Evolutionary conservation across 1,140 invertebrate genomes (phyloP).

Genomic region (Mizuhopecten yessoensis): DNA sequence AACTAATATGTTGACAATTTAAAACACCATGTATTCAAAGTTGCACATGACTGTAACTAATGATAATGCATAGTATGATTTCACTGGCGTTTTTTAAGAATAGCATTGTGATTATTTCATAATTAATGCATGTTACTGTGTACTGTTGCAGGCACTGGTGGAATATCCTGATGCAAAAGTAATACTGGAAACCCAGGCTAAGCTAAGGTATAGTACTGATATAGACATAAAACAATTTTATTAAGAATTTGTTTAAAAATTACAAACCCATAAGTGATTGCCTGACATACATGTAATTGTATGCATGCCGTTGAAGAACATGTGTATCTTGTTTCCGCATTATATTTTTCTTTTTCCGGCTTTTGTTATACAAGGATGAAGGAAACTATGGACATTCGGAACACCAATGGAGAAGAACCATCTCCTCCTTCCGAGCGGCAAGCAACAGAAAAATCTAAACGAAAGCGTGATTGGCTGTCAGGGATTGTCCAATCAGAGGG

Average conservation of each 20-base stretch:
- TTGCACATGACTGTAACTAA: too few relatives aligned
- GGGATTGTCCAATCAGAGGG: neutral
- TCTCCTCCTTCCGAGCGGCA: neutral
- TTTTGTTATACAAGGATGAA: neutral
- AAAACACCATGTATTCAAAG: too few relatives aligned
- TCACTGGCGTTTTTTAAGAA: neutral
- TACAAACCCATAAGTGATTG: too few relatives aligned
- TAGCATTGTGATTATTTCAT: neutral
- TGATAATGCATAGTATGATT: too few relatives aligned
- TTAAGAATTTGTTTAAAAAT: too few relatives aligned
- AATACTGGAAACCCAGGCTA: slow-evolving; percentile 73
- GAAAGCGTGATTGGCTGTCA: neutral
- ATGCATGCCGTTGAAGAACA: too few relatives aligned
- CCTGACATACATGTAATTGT: too few relatives aligned
- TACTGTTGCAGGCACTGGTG: slow-evolving; percentile 71
- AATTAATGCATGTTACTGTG: neutral
- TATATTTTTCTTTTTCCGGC: neutral
- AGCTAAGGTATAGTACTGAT: slow-evolving; percentile 69
- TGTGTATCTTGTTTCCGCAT: neutral
- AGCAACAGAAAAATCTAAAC: neutral
- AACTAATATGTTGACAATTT: too few relatives aligned
- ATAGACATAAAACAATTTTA: too few relatives aligned
- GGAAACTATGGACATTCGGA: neutral
- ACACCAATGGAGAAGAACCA: neutral
- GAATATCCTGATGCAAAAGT: slow-evolving; percentile 77